Conservation (phyloP, 2,113 vertebrate species). For the human (Homo sapiens) region GRCh38 chr1:196850501-196851000, state of each 20-base stretch:
- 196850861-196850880: neutral
- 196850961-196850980: neutral
- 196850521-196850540: neutral
- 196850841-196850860: neutral
- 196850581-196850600: neutral
- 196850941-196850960: neutral
- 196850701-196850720: neutral
- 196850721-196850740: neutral
- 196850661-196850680: neutral
- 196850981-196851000: neutral
- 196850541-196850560: neutral
- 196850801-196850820: neutral
- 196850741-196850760: neutral
- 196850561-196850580: neutral
- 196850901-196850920: neutral
- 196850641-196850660: neutral
- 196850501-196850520: neutral
- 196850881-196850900: neutral
- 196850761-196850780: too few species aligned
- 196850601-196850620: neutral
- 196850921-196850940: neutral
- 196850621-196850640: neutral
- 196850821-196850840: neutral
- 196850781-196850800: neutral
- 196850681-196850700: neutral